phyloP scores from a whole-genome alignment of 2,888 invertebrate species.

The Thymelicus lineola region DNA sequence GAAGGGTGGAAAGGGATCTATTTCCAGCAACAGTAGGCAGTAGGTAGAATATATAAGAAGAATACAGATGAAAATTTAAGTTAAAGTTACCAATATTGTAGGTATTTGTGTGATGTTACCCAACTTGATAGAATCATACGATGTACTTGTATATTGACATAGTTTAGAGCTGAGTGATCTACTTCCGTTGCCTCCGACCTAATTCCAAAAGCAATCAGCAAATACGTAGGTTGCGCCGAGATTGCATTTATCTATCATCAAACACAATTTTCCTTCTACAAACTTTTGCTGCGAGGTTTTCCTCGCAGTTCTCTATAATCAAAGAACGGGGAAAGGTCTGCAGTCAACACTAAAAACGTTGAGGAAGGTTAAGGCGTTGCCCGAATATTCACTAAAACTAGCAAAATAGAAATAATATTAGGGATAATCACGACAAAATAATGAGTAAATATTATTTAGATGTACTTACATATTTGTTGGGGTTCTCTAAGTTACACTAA shows the following conservation, averaged over 20 bases:
- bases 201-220: constrained; percentile 33
- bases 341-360: not conserved
- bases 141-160: constrained; percentile 9
- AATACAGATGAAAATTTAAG: too few species aligned
- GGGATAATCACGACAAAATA: not conserved
- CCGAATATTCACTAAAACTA: not conserved
- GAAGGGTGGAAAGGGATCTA: too few species aligned
- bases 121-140: not conserved
- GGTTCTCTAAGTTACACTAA: not conserved
- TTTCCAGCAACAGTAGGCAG: too few species aligned
- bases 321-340: not conserved
- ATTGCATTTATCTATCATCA: constrained; percentile 19
- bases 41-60: too few species aligned
- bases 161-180: constrained; percentile 5
- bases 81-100: too few species aligned
- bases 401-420: not conserved
- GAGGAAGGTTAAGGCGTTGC: constrained; percentile 1
- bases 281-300: not conserved
- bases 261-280: constrained; percentile 4
- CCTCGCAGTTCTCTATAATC: not conserved
- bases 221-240: constrained; percentile 17
- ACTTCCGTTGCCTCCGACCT: constrained; percentile 28
- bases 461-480: constrained; percentile 1
- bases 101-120: not conserved
- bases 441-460: not conserved